Percentiles rank a stretch among this genome's conserved stretches.
These are phyloP conservation scores for Diaphora mendica DNA, from an alignment of 2,888 invertebrate species.

Conservation along the genomic window DNA sequence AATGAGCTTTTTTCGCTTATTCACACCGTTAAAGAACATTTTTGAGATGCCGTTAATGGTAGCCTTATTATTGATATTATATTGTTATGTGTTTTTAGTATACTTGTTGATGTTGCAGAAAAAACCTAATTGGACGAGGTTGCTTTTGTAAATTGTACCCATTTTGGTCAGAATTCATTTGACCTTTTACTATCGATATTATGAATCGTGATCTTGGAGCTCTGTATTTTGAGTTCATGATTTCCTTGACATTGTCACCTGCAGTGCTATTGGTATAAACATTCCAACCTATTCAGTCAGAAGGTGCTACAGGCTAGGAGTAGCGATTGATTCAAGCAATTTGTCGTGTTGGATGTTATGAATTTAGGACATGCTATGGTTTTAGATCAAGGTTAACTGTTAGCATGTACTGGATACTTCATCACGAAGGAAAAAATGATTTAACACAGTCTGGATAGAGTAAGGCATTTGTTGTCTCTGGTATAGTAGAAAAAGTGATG, in stretches of 20 bases:
- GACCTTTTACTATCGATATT: constrained; percentile 8
- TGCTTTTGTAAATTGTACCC: background rate
- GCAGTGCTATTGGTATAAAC: constrained; percentile 5
- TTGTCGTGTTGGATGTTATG: background rate
- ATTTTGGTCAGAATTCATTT: constrained; percentile 1
- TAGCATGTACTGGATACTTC: background rate
- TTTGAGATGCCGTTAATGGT: constrained; percentile 47
- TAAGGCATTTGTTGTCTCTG: no score
- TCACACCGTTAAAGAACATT: constrained; percentile 63
- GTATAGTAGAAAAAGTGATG: no score
- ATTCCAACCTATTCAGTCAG: background rate
- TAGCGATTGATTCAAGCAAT: background rate
- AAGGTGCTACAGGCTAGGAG: background rate
- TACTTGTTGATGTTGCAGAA: constrained; percentile 18
- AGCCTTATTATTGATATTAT: constrained; percentile 37
- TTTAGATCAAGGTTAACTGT: background rate
- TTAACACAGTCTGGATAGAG: no score
- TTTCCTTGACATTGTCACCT: constrained; percentile 14
- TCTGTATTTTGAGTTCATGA: constrained; percentile 1
- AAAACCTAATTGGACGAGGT: constrained; percentile 20
- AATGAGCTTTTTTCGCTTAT: constrained; percentile 77
- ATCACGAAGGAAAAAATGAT: no score
- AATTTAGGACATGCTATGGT: background rate
- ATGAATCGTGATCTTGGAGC: background rate
- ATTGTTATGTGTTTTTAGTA: constrained; percentile 9